Evolutionary conservation across 2,888 invertebrate genomes (phyloP).

Genomic region (Pandemis heparana): DNA sequence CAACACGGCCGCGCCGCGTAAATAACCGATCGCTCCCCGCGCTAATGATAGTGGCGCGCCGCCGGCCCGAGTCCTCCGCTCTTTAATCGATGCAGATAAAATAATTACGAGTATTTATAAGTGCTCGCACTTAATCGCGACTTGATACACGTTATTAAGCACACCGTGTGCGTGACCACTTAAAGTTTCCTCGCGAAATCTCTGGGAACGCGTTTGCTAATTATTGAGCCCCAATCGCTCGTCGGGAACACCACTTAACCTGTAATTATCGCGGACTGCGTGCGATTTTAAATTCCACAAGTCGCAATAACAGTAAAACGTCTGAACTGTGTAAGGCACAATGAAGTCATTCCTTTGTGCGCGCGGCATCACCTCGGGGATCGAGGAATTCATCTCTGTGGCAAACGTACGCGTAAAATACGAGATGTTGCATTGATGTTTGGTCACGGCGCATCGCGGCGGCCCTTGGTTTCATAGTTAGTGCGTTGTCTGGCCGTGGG

Average conservation of each 20-base stretch:
- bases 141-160: constrained; percentile 69
- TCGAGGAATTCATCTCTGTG: constrained; percentile 61
- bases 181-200: constrained; percentile 69
- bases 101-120: constrained; percentile 83
- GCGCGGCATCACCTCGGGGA: constrained; percentile 67
- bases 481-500: constrained; percentile 73
- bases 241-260: constrained; percentile 47
- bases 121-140: constrained; percentile 75
- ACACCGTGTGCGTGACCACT: constrained; percentile 61
- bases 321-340: constrained; percentile 60
- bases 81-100: constrained; percentile 79
- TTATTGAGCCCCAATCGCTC: constrained; percentile 68
- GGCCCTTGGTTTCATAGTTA: constrained; percentile 43
- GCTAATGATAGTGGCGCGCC: constrained; percentile 81
- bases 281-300: constrained; percentile 58
- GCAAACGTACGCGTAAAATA: constrained; percentile 54
- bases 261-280: constrained; percentile 46
- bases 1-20: constrained; percentile 78
- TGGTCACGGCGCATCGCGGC: constrained; percentile 65
- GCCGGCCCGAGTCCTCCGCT: constrained; percentile 62
- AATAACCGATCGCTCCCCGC: constrained; percentile 83
- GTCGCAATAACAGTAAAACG: constrained; percentile 66
- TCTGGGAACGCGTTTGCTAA: constrained; percentile 61
- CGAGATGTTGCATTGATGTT: constrained; percentile 81
- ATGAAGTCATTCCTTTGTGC: constrained; percentile 82